Conservation (phyloP, 2,797 vertebrate genomes). For the Ataeniobius toweri region DNA sequence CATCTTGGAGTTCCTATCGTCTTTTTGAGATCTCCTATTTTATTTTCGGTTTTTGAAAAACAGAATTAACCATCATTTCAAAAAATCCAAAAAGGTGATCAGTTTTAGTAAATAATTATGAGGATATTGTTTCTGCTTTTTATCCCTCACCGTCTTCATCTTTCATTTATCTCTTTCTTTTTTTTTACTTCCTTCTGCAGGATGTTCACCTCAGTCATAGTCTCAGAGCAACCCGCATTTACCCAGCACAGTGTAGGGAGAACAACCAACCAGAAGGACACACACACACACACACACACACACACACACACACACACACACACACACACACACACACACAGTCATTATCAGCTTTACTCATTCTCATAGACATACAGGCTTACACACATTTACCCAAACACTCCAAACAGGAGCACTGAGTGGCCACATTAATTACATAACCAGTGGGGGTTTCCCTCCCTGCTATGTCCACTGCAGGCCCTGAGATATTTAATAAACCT, state of each 20-base stretch:
- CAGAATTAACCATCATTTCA: neutral
- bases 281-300: slow-evolving; percentile 28
- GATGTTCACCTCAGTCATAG: slow-evolving; percentile 31
- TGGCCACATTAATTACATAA: slow-evolving; percentile 76
- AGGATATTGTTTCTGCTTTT: slow-evolving; percentile 31
- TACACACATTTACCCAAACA: slow-evolving; percentile 26
- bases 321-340: slow-evolving; percentile 26
- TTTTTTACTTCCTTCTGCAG: slow-evolving; percentile 54
- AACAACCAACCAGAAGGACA: slow-evolving; percentile 44
- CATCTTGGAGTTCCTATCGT: neutral
- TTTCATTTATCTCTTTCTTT: slow-evolving; percentile 54
- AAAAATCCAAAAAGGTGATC: slow-evolving; percentile 27
- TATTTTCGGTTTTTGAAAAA: slow-evolving; percentile 11
- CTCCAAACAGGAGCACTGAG: slow-evolving; percentile 65
- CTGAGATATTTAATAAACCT: slow-evolving; percentile 81
- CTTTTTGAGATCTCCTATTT: neutral
- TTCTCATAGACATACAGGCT: slow-evolving; percentile 42
- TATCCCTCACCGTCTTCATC: slow-evolving; percentile 41
- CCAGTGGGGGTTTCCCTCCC: slow-evolving; percentile 73
- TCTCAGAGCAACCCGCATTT: slow-evolving; percentile 30
- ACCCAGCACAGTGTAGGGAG: slow-evolving; percentile 38
- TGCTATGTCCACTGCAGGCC: slow-evolving; percentile 66
- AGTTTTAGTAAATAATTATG: slow-evolving; percentile 49
- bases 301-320: slow-evolving; percentile 31
- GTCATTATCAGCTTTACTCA: slow-evolving; percentile 40